phyloP scores from a whole-genome alignment of 1,140 invertebrate species.

The Cephus cinctus region DNA sequence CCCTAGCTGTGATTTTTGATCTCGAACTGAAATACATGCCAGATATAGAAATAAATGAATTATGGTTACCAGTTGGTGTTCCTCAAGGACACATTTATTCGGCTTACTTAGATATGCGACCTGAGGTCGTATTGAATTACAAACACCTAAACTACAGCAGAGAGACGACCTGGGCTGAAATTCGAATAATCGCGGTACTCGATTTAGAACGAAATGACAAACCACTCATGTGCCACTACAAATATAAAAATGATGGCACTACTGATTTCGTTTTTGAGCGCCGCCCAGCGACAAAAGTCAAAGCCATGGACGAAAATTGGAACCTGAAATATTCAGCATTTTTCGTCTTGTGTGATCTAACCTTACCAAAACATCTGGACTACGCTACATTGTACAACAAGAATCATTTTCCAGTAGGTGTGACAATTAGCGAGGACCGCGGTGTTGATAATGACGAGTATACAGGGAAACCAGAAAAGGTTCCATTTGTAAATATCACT shows the following conservation, averaged over 20 bases:
- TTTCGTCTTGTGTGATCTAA: conserved; percentile 21
- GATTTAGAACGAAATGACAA: conserved; percentile 4
- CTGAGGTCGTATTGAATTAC: conserved; percentile 20
- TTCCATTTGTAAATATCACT: conserved; percentile 19
- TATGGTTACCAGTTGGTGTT: conserved; percentile 12
- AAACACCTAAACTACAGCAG: background rate
- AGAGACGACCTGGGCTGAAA: conserved; percentile 13
- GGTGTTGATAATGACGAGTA: background rate
- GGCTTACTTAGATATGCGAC: conserved; percentile 22
- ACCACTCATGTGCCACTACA: conserved; percentile 14
- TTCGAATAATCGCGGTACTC: conserved; percentile 21
- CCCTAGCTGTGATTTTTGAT: conserved; percentile 13
- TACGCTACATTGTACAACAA: conserved; percentile 9
- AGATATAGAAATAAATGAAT: conserved; percentile 2
- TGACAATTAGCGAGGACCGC: conserved; percentile 10
- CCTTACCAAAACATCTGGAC: background rate
- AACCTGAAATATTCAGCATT: conserved; percentile 17
- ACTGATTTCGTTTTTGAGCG: background rate
- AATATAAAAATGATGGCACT: conserved; percentile 4
- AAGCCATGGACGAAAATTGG: conserved; percentile 17
- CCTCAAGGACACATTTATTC: conserved; percentile 22
- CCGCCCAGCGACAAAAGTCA: conserved; percentile 6
- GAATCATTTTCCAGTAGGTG: conserved; percentile 14
- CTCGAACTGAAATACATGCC: conserved; percentile 17
- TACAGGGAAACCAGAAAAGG: background rate